These are phyloP conservation scores for Dorcus hopei DNA, from an alignment of 2,888 invertebrate genomes.

Conservation along the genomic window DNA sequence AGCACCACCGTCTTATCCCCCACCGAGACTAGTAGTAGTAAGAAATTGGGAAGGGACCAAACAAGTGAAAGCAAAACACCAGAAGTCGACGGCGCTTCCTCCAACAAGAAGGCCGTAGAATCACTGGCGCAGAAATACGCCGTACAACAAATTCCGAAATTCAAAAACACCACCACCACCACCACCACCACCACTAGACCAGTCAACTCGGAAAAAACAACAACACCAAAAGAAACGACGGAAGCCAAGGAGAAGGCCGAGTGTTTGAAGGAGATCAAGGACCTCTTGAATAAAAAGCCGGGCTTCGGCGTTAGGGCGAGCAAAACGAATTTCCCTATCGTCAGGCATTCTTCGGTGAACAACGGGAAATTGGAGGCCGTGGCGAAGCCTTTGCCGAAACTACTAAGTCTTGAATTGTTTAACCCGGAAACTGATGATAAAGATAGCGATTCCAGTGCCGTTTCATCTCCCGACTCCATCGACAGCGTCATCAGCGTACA, in stretches of 20 bases:
- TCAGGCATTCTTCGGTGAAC: constrained; percentile 61
- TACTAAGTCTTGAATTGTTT: constrained; percentile 78
- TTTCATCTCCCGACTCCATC: constrained; percentile 83
- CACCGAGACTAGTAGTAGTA: constrained; percentile 47
- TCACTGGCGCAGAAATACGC: constrained; percentile 45
- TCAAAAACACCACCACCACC: constrained; percentile 38
- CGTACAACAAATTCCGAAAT: constrained; percentile 46
- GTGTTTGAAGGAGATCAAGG: constrained; percentile 67
- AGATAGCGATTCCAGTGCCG: constrained; percentile 85
- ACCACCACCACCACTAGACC: constrained; percentile 26
- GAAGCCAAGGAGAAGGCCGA: constrained; percentile 55
- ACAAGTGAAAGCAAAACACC: constrained; percentile 27
- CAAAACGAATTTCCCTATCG: constrained; percentile 62
- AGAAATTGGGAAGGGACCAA: constrained; percentile 45
- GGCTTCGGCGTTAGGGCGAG: constrained; percentile 58
- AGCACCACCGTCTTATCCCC: constrained; percentile 39
- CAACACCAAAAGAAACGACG: constrained; percentile 36
- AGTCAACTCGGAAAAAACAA: constrained; percentile 43
- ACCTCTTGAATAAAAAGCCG: constrained; percentile 67
- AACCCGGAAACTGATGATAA: constrained; percentile 89
- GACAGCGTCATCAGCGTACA: constrained; percentile 68
- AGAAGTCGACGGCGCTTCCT: constrained; percentile 16
- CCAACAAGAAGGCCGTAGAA: constrained; percentile 22
- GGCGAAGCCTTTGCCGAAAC: constrained; percentile 67
- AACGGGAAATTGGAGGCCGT: constrained; percentile 58